Evolutionary conservation across 2,888 invertebrate species (phyloP).

Genomic region (Metellina segmentata): DNA sequence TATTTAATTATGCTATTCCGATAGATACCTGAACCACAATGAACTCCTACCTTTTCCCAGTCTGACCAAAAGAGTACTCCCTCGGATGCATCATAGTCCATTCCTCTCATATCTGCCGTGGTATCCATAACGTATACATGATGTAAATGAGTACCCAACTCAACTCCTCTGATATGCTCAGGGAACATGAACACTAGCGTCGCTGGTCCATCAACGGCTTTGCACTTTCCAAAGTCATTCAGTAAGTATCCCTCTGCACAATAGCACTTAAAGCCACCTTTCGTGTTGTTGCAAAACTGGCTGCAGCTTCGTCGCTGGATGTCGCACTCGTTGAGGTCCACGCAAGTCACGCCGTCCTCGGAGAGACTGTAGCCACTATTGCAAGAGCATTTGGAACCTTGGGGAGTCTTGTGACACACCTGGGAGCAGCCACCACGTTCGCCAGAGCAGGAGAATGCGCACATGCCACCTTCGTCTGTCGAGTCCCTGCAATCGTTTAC

Average conservation of each 20-base stretch:
- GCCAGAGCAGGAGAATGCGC: slow-evolving; percentile 30
- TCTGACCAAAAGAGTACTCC: slow-evolving; percentile 99
- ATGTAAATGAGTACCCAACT: slow-evolving; percentile 80
- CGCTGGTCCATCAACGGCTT: slow-evolving; percentile 70
- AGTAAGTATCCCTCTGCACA: slow-evolving; percentile 80
- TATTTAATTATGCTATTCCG: too few relatives aligned
- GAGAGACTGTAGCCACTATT: slow-evolving; percentile 74
- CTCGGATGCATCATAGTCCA: slow-evolving; percentile 95
- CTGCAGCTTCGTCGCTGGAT: slow-evolving; percentile 80
- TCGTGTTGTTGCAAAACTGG: slow-evolving; percentile 81
- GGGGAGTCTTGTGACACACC: slow-evolving; percentile 68
- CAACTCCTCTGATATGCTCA: slow-evolving; percentile 87
- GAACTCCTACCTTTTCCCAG: slow-evolving; percentile 40
- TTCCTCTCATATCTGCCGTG: slow-evolving; percentile 61
- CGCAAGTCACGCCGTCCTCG: slow-evolving; percentile 76
- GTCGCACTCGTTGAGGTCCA: slow-evolving; percentile 87
- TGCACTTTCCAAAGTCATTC: slow-evolving; percentile 72
- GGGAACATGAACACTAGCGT: slow-evolving; percentile 82
- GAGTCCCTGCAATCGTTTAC: slow-evolving; percentile 77
- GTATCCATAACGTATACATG: slow-evolving; percentile 83
- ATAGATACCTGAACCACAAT: too few relatives aligned
- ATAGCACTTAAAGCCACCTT: slow-evolving; percentile 81
- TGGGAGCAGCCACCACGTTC: slow-evolving; percentile 79
- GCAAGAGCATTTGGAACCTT: slow-evolving; percentile 77
- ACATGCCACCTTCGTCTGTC: slow-evolving; percentile 71